Conservation (phyloP, 2,797 vertebrate species). For the Paedocypris micromegethes region DNA sequence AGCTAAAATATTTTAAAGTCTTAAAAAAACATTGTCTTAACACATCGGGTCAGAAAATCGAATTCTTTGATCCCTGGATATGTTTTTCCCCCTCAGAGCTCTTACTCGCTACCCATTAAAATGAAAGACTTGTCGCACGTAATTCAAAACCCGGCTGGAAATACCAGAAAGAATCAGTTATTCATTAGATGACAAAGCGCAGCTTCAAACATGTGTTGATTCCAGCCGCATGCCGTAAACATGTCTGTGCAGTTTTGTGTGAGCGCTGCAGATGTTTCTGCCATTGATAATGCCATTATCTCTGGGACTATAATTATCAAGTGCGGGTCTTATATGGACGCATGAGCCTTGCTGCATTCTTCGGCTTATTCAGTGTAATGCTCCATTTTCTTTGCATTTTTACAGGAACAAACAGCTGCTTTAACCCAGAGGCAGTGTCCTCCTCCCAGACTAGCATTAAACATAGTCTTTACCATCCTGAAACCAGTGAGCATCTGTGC, state of each 20-base stretch:
- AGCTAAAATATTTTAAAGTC: conserved; percentile 24
- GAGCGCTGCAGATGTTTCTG: conserved; percentile 47
- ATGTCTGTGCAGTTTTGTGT: conserved; percentile 36
- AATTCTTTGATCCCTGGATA: neutral
- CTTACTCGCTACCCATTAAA: conserved; percentile 12
- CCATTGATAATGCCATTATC: conserved; percentile 47
- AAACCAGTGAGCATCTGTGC: conserved; percentile 42
- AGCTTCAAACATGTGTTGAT: conserved; percentile 33
- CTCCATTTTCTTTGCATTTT: conserved; percentile 32
- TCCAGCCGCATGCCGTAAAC: conserved; percentile 32
- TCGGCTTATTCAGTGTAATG: conserved; percentile 42
- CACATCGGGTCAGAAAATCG: conserved; percentile 1
- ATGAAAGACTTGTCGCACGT: neutral
- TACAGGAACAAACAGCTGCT: conserved; percentile 51
- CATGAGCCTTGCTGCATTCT: conserved; percentile 42
- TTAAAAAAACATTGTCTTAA: conserved; percentile 15
- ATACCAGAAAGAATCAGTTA: conserved; percentile 26
- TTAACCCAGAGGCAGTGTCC: conserved; percentile 38
- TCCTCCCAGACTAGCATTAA: conserved; percentile 46
- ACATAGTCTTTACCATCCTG: conserved; percentile 44
- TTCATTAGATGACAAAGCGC: conserved; percentile 6
- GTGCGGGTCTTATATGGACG: conserved; percentile 34
- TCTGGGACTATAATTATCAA: conserved; percentile 47
- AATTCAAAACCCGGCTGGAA: conserved; percentile 6
- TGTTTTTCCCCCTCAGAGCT: conserved; percentile 10